phyloP scores from a whole-genome alignment of 2,797 vertebrate genomes.

The Phataginus tricuspis region DNA sequence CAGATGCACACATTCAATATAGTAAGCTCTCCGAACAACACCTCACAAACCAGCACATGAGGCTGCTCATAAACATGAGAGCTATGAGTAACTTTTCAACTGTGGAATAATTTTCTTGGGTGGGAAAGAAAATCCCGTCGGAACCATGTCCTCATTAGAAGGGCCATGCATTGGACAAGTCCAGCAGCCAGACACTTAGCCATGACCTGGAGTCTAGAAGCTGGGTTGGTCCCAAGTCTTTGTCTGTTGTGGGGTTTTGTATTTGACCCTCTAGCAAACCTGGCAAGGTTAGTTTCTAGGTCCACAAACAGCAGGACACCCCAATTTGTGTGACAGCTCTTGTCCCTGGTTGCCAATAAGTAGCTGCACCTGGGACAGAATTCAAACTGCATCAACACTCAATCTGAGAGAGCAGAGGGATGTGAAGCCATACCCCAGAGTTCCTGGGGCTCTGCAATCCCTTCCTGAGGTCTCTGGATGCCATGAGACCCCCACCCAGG shows the following conservation, averaged over 20 bases:
- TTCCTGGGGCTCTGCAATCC: neutral
- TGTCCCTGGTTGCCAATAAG: neutral
- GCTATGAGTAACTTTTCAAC: neutral
- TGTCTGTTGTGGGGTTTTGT: too few species aligned
- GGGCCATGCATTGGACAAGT: neutral
- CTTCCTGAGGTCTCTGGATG: neutral
- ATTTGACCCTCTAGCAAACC: neutral
- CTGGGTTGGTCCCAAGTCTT: neutral
- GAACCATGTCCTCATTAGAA: neutral
- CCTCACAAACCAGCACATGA: neutral
- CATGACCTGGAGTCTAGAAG: neutral
- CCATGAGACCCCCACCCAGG: accelerated
- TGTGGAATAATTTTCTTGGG: neutral
- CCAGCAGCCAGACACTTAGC: neutral
- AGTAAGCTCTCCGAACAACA: neutral
- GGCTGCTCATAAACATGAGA: neutral
- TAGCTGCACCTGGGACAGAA: neutral
- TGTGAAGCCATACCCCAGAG: neutral
- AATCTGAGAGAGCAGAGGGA: neutral
- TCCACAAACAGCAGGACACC: neutral
- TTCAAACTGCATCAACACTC: neutral
- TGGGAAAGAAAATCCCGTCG: neutral
- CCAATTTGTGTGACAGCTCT: too few species aligned
- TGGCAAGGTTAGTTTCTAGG: neutral
- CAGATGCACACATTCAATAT: neutral